These are phyloP conservation scores for Onychomys torridus DNA, from an alignment of 2,797 vertebrate genomes.

Conservation along the genomic window DNA sequence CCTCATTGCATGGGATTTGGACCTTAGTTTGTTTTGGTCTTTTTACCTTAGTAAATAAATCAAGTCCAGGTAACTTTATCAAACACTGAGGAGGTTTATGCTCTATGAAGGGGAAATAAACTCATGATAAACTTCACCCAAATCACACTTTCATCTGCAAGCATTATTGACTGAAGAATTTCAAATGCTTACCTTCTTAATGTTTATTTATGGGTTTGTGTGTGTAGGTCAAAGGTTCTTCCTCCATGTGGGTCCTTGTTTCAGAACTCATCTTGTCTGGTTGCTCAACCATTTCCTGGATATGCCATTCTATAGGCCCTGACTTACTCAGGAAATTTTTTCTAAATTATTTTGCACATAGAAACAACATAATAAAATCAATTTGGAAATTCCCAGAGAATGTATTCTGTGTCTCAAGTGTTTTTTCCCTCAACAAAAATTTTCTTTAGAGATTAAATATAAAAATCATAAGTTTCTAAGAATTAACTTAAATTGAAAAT, in stretches of 20 bases:
- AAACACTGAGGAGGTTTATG: background rate
- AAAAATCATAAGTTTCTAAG: background rate
- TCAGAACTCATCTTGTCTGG: background rate
- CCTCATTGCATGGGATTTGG: background rate
- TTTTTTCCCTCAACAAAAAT: background rate
- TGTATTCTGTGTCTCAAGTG: background rate
- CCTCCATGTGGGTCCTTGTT: no score
- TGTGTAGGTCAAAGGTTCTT: background rate
- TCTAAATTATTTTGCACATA: background rate
- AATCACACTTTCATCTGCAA: background rate
- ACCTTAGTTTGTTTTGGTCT: background rate
- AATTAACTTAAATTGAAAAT: conserved; percentile 40
- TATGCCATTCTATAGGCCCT: background rate
- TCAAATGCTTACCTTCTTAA: background rate
- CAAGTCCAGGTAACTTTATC: conserved; percentile 14
- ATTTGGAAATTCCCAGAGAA: background rate
- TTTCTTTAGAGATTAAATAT: background rate
- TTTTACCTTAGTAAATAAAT: conserved; percentile 54
- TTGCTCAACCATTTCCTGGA: background rate
- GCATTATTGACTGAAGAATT: background rate
- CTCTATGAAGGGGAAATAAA: background rate
- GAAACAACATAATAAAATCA: background rate
- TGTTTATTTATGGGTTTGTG: no score
- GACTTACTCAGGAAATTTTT: background rate
- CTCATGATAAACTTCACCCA: background rate